These are phyloP conservation scores for Promerops cafer DNA, from an alignment of 2,113 vertebrate genomes.

Conservation along the genomic window DNA sequence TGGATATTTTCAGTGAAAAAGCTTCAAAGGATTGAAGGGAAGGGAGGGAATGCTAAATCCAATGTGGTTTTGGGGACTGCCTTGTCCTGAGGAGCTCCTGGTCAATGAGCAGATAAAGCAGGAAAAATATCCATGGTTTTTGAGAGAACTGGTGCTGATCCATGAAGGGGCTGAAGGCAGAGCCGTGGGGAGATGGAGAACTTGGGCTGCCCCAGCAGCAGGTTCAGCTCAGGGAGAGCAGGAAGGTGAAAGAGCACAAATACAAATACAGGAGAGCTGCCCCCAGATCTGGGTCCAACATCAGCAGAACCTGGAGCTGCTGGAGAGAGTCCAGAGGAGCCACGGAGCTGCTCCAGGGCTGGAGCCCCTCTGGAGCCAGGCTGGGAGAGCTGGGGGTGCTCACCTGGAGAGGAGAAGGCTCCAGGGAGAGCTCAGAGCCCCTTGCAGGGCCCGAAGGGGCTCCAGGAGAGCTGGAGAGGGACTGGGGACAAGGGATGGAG, in stretches of 20 bases:
- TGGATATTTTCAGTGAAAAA: not conserved
- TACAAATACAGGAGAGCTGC: not conserved
- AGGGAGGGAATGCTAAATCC: not conserved
- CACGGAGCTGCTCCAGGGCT: not conserved
- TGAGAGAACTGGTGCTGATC: not conserved
- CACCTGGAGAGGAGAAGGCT: not conserved
- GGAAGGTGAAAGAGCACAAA: not conserved
- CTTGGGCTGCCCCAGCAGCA: not conserved
- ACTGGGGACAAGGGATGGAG: not conserved
- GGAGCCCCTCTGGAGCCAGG: not conserved
- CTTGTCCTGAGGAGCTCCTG: not conserved
- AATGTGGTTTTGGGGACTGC: rapidly evolving
- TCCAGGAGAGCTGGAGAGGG: not conserved
- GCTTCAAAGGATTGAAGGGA: not conserved
- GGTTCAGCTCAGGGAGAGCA: not conserved
- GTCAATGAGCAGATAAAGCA: not conserved
- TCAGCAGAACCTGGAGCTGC: not conserved
- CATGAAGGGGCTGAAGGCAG: not conserved
- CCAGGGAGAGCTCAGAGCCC: not conserved
- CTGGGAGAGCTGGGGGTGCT: not conserved
- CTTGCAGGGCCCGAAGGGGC: not conserved
- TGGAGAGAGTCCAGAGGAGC: not conserved
- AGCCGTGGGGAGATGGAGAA: not conserved
- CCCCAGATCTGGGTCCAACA: not conserved
- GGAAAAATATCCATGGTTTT: rapidly evolving